Evolutionary conservation across 2,797 vertebrate species (phyloP), one percentile per base, ranked within the genome.

Genomic region (Hoplostethus mediterraneus): DNA sequence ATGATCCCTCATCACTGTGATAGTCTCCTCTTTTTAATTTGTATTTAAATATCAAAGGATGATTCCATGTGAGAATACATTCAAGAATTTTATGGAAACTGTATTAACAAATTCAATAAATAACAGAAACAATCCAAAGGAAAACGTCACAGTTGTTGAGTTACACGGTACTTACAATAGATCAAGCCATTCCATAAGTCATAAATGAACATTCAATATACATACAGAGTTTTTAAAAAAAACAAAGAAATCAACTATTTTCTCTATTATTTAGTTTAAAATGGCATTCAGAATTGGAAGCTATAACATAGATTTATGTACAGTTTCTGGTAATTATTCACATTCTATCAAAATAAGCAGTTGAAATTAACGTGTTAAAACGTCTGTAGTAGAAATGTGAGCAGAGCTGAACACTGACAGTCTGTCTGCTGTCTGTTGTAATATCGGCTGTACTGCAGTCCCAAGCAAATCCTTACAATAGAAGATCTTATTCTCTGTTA

Each of bases 291-390:
- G 85, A 88, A 73, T 75, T 60, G 62, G 67, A 71, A 89, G 80
- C 89, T 92, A 90, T 71, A 88, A 92, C 89, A 91, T 84, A 87
- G 75, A 89, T 81, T 64, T 90, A 90, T 93, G 71, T 92, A 90
- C 89, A 91, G 80, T 74, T 83, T 86, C 72, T 90, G 80, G 75
- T 79, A 71, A 81, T 82, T 89, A 89, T 91, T 89, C 82, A 92
- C 89, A 88, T 86, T 92, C 91, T 90, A 92, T 93, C 83, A 91
- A 93, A 93, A 91, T 89, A 85, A 87, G 84, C 84, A 84, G 17
- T 73, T 81, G 30, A 90, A 90, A 90, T 86, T 45, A 91, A 85
- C 88, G 75, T 78, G 79, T 89, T 75, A 59, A 84, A 82, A 73
- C 44, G 63, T 79, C 60, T 17, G 61, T 83, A 77, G 65, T 86